Evolutionary conservation across 30 jellyfish, hydroid and myxozoan genomes (phyloP), one percentile per base, ranked within the genome.

Genomic region (Hydractinia symbiolongicarpus): DNA sequence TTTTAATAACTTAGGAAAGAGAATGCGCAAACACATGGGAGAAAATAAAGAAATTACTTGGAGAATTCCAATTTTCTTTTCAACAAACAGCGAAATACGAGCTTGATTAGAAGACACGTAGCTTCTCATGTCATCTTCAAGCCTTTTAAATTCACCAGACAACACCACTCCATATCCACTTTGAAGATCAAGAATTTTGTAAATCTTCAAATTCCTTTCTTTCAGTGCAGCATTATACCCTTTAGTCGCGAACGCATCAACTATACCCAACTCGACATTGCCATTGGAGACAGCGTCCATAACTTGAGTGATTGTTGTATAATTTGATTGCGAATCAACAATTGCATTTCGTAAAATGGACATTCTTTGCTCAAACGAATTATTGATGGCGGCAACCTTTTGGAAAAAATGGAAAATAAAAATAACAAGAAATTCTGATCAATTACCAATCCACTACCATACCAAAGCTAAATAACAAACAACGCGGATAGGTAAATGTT

Each of bases 211-310:
- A 53, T 4, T 72, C 13, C 50, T 44, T 17, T 72, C 62, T 5
- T 10, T 53, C 81, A 72, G 30, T 53, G 30, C 56, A 15, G 30
- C 62, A 17, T 72, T 58, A 17, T 72, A 72, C 62, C 56, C 81
- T 17, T 17, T 72, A 44, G 62, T 40, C 30, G 58, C 62, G 17
- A 72, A n/a, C 16, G 40, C 62, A 44, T 72, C 81, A 72, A 72
- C 81, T 30, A 72, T 17, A 72, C 81, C 81, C n/a, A 72, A 17
- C 4, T 72, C 81, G 9, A 72, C 81, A 7, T 72, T 58, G 9
- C 62, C 14, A 9, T 30, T 72, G 62, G 81, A 44, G 50, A 72
- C 81, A 10, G 81, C 81, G 50, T 72, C n/a, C 62, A 72, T 30
- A 5, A 72, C 81, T 6, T 72, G 60, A 49, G 16, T 15, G 53